Base-by-base conservation (phyloP, 1,140 invertebrate species). In the Pseudomyrmex sp. region DNA sequence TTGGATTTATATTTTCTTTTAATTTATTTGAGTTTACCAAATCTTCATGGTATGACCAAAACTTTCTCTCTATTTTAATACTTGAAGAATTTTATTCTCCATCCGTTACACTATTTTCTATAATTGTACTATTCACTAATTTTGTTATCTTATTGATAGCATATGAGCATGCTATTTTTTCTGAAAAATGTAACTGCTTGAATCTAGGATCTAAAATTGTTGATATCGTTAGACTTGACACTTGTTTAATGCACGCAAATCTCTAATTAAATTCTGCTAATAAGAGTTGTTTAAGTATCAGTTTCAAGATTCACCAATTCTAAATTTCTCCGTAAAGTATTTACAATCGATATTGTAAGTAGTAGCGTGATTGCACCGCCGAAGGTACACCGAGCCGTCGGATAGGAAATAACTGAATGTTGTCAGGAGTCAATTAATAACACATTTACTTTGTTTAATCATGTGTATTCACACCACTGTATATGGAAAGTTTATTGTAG, bases 191-290 rank as follows among this genome's bases (percentile, higher is more conserved):
- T 54, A 54, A n/a, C 2, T 35, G 52, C 9, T 70, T 56, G 2
- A 70, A 70, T 70, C 68, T 13, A 54, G 68, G 23, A 54, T 70
- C 68, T 35, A 70, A 54, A 35, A 70, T 54, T 10, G 68, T 70
- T 5, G 68, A 54, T 26, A 70, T 70, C 1, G 50, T 23, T 3
- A 70, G n/a, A 13, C 0, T 10, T 26, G 3, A 54, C 10, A 10
- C 54, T 70, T 70, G 35, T 35, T 70, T 50, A 35, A 70, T 70
- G 35, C 26, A 10, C 26, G 1, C 12, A 54, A 70, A 70, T 54
- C 68, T 54, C 35, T 12, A 0, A 35, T 70, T 35, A 9, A 23
- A 23, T 26, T 54, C 0, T 70, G 8, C 52, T 3, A 9, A 54
- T 68, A 8, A 20, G 23, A 18, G 2, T 20, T 1, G 20, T 70